Evolutionary conservation across 2,113 vertebrate genomes (phyloP).

Genomic region (Choloepus hoffmanni): DNA sequence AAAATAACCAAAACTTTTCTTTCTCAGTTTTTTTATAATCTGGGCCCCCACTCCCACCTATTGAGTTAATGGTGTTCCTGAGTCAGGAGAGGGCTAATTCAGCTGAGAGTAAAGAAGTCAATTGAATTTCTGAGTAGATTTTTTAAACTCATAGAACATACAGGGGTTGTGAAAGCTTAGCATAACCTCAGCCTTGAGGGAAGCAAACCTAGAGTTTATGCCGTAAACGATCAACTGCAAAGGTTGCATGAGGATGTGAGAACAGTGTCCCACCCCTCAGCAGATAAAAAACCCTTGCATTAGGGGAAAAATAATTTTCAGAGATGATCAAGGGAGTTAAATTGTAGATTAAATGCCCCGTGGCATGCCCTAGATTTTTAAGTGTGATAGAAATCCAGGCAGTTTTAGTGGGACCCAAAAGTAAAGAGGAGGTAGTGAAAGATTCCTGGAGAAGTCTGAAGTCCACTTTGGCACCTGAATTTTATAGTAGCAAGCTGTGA

Average conservation of each 20-base stretch:
- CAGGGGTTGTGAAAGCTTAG: background rate
- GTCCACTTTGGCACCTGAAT: background rate
- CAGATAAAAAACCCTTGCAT: background rate
- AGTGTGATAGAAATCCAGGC: background rate
- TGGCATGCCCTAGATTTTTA: background rate
- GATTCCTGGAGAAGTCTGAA: background rate
- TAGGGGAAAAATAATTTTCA: constrained; percentile 37
- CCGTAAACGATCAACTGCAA: constrained; percentile 4
- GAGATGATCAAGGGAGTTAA: background rate
- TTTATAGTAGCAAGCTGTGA: constrained; percentile 1
- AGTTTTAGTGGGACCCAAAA: background rate
- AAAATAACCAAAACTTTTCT: background rate
- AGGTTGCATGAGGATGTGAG: background rate
- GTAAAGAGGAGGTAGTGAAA: background rate
- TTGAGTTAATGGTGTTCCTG: background rate
- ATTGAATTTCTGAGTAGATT: constrained; percentile 2
- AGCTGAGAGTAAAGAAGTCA: background rate
- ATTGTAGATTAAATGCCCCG: constrained; percentile 7
- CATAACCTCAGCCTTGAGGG: background rate
- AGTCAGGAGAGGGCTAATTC: background rate
- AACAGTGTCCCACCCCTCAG: background rate
- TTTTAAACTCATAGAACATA: constrained; percentile 9
- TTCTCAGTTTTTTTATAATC: background rate
- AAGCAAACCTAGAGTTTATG: background rate
- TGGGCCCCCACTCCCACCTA: background rate